Conservation (phyloP, 2,113 vertebrate species). For the Orthonyx spaldingii region DNA sequence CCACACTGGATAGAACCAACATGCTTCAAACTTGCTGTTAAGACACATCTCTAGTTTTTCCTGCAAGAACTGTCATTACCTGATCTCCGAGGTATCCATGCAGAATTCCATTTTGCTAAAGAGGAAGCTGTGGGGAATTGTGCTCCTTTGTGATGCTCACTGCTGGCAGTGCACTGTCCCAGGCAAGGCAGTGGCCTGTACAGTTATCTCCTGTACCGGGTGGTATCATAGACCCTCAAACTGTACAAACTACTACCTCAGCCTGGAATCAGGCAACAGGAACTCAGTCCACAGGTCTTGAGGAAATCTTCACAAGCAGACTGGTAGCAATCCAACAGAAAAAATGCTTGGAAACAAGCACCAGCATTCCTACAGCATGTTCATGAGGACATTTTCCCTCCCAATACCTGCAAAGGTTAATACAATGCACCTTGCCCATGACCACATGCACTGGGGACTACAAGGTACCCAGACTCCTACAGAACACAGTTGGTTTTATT, state of each 20-base stretch:
- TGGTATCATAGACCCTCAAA: slow-evolving; percentile 99
- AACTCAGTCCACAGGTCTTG: background rate
- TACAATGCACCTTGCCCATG: background rate
- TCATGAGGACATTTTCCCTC: background rate
- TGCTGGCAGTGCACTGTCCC: slow-evolving; percentile 81
- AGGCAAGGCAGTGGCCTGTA: slow-evolving; percentile 99
- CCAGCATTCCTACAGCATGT: background rate
- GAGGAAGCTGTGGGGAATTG: background rate
- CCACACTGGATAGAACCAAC: accelerated
- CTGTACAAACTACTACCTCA: slow-evolving; percentile 99
- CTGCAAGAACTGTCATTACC: slow-evolving; percentile 50
- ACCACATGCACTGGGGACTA: background rate
- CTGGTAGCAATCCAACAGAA: background rate
- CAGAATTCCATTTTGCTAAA: background rate
- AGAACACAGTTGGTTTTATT: background rate
- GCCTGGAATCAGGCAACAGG: slow-evolving; percentile 83
- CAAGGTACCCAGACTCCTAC: background rate
- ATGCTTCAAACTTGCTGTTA: background rate
- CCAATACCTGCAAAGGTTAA: background rate
- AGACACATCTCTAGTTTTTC: background rate
- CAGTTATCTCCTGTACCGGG: slow-evolving; percentile 99
- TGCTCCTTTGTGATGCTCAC: background rate
- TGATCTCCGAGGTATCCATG: slow-evolving; percentile 38
- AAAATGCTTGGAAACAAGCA: background rate
- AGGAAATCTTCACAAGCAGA: slow-evolving; percentile 59